Conservation (phyloP, 2,797 vertebrate genomes). For the Xenentodon cancila region DNA sequence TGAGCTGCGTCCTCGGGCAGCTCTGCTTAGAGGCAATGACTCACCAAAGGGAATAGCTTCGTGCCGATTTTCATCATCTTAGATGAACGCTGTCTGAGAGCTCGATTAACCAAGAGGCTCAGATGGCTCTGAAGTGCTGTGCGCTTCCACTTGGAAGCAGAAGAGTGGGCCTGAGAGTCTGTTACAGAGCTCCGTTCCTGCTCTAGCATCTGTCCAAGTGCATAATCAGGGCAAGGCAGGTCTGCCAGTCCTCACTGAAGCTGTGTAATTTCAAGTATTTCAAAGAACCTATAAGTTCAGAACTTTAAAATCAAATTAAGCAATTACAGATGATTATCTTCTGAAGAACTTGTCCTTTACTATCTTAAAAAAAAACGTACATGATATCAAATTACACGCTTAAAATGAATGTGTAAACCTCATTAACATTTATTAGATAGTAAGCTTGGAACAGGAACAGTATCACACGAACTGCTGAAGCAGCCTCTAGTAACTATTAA, state of each 20-base stretch:
- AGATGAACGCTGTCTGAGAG: not conserved
- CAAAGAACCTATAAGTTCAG: no score
- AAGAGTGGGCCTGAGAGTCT: constrained; percentile 6
- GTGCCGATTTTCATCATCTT: constrained; percentile 26
- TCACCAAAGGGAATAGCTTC: constrained; percentile 26
- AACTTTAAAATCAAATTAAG: not conserved
- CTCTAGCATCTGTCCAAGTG: constrained; percentile 20
- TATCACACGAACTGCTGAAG: not conserved
- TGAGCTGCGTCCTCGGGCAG: constrained; percentile 24
- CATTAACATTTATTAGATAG: not conserved
- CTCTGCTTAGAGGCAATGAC: constrained; percentile 15
- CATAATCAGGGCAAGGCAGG: constrained; percentile 18
- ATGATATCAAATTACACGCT: no score
- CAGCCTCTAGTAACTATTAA: no score
- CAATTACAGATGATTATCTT: constrained; percentile 2
- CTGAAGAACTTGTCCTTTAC: not conserved
- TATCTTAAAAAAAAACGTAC: constrained; percentile 1
- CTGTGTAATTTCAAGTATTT: constrained; percentile 10
- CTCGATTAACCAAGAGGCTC: not conserved
- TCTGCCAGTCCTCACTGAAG: constrained; percentile 12
- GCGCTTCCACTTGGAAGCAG: constrained; percentile 11
- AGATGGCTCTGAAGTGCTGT: constrained; percentile 4
- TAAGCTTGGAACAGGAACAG: not conserved
- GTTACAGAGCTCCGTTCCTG: constrained; percentile 19
- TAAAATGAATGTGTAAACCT: constrained; percentile 1